Evolutionary conservation across 2,888 invertebrate species (phyloP), one percentile per base, ranked within the genome.

Genomic region (Zhuqinia jingwanae): DNA sequence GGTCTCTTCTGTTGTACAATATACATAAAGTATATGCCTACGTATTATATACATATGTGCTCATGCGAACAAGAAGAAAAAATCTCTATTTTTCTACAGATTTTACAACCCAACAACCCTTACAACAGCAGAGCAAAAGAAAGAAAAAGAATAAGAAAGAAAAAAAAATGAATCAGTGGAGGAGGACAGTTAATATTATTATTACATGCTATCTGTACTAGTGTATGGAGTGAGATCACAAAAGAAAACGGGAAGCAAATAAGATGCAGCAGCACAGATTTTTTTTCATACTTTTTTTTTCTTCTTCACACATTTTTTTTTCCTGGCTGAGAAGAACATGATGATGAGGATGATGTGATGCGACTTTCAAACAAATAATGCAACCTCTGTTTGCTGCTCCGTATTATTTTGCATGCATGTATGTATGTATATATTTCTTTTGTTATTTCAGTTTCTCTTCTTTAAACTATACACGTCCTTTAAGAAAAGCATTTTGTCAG

Each of bases 401-500:
- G 27, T 25, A 50, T 47, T 25, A 13, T 15, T 47, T 70, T 22
- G 45, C 36, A 60, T 17, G 15, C 25, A 25, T 27, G 60, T 60
- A 25, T 60, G 60, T 30, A 3, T 25, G 25, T 30, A 25, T 60
- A 27, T 25, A 27, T 11, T 22, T 20, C 25, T 60, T 65, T 65
- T 11, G 30, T 2, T 30, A 36, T 36, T 27, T 30, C n/a, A 11
- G 60, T 63, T 65, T 47, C 47, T 78, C 22, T 76, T 50, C 27
- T 58, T 76, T 76, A n/a, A n/a, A n/a, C n/a, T n/a, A n/a, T n/a
- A n/a, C n/a, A n/a, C n/a, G 75, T 75, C 75, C 75, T 70, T 45
- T 70, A 36, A 82, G 58, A 75, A 60, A 82, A 73, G 42, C 76
- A 76, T 63, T 76, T 83, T 76, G 76, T 76, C 83, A 76, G 76